Evolutionary conservation across 2,113 vertebrate genomes (phyloP), one percentile per base, ranked within the genome.

Genomic region (Synchiropus splendidus): DNA sequence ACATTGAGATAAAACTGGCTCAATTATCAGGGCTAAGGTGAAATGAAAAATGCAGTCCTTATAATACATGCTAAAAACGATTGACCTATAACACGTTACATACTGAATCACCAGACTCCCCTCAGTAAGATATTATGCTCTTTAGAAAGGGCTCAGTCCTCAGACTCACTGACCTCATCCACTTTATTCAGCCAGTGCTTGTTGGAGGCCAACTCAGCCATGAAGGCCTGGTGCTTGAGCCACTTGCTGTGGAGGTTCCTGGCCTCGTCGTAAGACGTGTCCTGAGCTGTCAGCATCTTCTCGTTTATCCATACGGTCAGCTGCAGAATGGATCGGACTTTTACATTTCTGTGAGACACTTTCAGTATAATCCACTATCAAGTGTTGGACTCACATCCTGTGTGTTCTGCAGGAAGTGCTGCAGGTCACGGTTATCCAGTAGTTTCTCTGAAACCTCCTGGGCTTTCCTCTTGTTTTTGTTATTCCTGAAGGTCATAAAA

Each of bases 211-310:
- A 98, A 82, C 64, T 99, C 94, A 0, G 93, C 91, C 85, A 91
- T 80, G 67, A 98, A 98, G 0, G 90, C 90, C 70, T 97, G 92
- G 59, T 98, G 94, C 59, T 97, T 99, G 48, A 90, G 86, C 94
- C 93, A 98, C 45, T 89, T 91, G 85, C 87, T 86, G 52, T 97
- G 93, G 30, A 99, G 87, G 59, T 93, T 92, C 10, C 84, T 85
- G 12, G 85, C 82, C 45, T 88, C 90, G 0, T 92, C 89, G 1
- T 90, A 95, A n/a, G 94, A 91, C 3, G 76, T 79, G 15, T 98
- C 95, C 74, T 93, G 90, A 3, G 87, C 91, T 0, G 87, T 96
- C 72, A 99, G 84, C 89, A 97, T 89, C 87, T 93, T 97, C 75
- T 99, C 94, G 15, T 94, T 92, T 83, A 97, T 89, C 93, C 95